Percentiles rank a stretch among this genome's conserved stretches.
Evolutionary conservation across 2,888 invertebrate species (phyloP).

Genomic region (Meteorus colon): DNA sequence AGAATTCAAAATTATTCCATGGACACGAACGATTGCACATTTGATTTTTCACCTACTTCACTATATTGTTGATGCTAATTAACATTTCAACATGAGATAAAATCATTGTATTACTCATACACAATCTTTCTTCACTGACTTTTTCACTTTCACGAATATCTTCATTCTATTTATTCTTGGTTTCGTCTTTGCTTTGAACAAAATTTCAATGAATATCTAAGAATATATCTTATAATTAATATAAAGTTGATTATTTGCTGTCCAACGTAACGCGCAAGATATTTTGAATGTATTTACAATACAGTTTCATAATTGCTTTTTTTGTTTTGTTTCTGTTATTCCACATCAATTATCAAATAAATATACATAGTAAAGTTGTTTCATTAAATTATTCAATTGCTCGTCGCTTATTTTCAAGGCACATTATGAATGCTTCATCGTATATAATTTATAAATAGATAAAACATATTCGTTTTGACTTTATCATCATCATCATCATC

Average conservation of each 20-base stretch:
- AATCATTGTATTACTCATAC: neutral
- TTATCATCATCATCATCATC: neutral
- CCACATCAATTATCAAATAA: neutral
- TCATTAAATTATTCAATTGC: neutral
- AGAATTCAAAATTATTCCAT: neutral
- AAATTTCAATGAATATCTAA: neutral
- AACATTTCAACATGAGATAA: neutral
- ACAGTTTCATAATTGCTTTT: neutral
- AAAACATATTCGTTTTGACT: neutral
- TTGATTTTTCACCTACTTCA: neutral
- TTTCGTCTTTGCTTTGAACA: neutral
- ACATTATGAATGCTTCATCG: slow-evolving; percentile 1
- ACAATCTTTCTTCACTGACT: no score
- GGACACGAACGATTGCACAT: neutral
- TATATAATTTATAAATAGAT: neutral
- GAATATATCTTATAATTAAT: neutral
- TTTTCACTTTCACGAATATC: neutral
- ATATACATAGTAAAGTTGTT: slow-evolving; percentile 8
- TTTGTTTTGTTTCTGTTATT: neutral
- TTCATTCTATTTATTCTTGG: neutral
- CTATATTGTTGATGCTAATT: neutral
- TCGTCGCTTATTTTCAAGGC: slow-evolving; percentile 11
- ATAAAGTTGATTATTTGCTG: neutral
- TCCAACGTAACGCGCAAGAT: neutral
- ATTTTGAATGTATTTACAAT: neutral